Evolutionary conservation across 2,113 vertebrate genomes (phyloP).

Genomic region (Forbesichthys papilliferus): DNA sequence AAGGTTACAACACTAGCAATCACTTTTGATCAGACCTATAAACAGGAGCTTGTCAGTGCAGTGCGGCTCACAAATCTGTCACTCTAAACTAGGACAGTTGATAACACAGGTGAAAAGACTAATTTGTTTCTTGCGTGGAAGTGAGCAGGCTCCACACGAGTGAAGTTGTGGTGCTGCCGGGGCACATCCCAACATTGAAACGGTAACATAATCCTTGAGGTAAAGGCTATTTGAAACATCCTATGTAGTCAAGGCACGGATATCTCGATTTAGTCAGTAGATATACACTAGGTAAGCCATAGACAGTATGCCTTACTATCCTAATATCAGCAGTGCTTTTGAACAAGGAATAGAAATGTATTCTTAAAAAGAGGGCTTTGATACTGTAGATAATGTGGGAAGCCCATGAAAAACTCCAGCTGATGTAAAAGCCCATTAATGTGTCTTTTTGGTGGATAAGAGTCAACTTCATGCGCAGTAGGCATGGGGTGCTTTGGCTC

Average conservation of each 20-base stretch:
- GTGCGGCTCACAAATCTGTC: constrained; percentile 44
- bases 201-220: constrained; percentile 24
- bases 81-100: constrained; percentile 45
- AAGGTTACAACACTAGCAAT: constrained; percentile 66
- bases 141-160: constrained; percentile 22
- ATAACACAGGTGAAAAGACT: constrained; percentile 38
- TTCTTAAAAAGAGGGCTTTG: constrained; percentile 15
- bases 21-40: constrained; percentile 64
- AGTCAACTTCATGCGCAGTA: constrained; percentile 22
- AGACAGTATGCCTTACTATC: not conserved
- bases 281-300: not conserved
- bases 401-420: constrained; percentile 24
- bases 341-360: not conserved
- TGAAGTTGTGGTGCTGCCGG: constrained; percentile 28
- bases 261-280: not conserved
- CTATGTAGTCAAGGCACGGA: not conserved
- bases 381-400: constrained; percentile 29
- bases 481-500: constrained; percentile 19
- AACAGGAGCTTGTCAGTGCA: constrained; percentile 51
- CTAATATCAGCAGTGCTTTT: not conserved
- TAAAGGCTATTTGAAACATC: constrained; percentile 7
- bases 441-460: constrained; percentile 34
- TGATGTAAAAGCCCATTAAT: constrained; percentile 23
- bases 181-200: constrained; percentile 26
- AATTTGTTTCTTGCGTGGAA: constrained; percentile 41